Conservation (phyloP, 2,113 vertebrate species). For the Myrmecophaga tridactyla region DNA sequence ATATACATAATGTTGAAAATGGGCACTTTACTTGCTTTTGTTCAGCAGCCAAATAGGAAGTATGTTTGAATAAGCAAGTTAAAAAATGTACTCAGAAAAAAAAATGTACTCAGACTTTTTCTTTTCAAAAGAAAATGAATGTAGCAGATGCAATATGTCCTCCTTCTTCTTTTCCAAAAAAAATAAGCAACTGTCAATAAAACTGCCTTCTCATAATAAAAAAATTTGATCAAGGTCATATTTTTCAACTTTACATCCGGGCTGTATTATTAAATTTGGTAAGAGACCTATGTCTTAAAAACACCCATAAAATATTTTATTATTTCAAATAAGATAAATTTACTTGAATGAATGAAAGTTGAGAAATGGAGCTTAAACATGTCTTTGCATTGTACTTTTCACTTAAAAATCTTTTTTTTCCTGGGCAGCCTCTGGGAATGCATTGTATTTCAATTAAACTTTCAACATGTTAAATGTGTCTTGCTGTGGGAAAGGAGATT, state of each 20-base stretch:
- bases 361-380: neutral
- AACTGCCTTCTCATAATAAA: neutral
- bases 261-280: neutral
- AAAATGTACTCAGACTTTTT: conserved; percentile 23
- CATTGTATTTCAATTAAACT: neutral
- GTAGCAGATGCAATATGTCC: conserved; percentile 11
- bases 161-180: neutral
- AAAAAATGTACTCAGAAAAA: conserved; percentile 31
- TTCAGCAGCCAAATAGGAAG: neutral
- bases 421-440: no score
- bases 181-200: neutral
- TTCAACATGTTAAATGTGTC: neutral
- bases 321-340: neutral
- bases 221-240: conserved; percentile 5
- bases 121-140: conserved; percentile 41
- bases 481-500: neutral
- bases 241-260: conserved; percentile 3
- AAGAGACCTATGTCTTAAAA: neutral
- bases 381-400: no score
- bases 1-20: conserved; percentile 17
- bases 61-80: conserved; percentile 48
- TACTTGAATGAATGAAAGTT: neutral
- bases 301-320: neutral
- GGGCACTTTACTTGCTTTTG: conserved; percentile 39
- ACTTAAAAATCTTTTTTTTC: no score